Percentiles rank a stretch among this genome's conserved stretches.
These are phyloP conservation scores for Glyptemys insculpta DNA, from an alignment of 2,797 vertebrate species.

Conservation along the genomic window DNA sequence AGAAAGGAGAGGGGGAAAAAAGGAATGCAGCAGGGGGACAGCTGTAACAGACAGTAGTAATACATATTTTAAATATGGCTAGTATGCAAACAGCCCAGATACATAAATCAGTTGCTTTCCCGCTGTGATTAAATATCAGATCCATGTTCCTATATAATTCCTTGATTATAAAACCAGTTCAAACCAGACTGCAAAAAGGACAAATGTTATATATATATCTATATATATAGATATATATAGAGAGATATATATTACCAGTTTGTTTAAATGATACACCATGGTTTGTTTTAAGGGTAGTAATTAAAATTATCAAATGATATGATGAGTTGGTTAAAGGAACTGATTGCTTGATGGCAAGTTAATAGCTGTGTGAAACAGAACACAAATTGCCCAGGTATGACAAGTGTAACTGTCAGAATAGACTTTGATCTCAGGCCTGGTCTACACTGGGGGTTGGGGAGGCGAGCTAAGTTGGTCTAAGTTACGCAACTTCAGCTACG, in stretches of 20 bases:
- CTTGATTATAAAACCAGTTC: not conserved
- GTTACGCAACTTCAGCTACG: too few relatives aligned
- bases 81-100: fast-evolving
- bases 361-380: not conserved
- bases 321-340: not conserved
- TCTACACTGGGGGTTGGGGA: too few relatives aligned
- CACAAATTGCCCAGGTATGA: not conserved
- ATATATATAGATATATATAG: too few relatives aligned
- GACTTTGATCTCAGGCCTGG: not conserved
- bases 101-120: not conserved
- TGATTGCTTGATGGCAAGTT: not conserved
- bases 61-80: not conserved
- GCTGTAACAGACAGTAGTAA: too few relatives aligned
- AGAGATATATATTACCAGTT: not conserved
- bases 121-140: not conserved
- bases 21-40: too few relatives aligned
- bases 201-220: not conserved
- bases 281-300: not conserved
- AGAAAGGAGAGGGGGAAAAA: too few relatives aligned
- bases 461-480: too few relatives aligned
- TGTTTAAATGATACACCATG: fast-evolving
- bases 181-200: not conserved
- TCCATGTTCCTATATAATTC: fast-evolving
- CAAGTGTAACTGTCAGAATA: not conserved
- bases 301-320: not conserved